Evolutionary conservation across 2,113 vertebrate species (phyloP), one percentile per base, ranked within the genome.

Genomic region (Macquaria australasica): DNA sequence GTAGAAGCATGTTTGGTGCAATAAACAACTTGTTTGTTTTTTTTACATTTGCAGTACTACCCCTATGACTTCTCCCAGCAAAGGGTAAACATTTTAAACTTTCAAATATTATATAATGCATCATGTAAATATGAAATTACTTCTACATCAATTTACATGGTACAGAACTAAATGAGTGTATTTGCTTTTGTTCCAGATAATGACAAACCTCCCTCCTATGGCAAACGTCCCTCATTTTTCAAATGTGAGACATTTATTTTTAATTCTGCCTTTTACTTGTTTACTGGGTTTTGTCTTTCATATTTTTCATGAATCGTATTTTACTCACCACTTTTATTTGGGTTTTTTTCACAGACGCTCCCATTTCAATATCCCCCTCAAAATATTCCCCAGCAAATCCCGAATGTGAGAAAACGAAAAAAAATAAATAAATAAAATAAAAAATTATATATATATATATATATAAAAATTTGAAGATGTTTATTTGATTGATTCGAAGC

Each of bases 41-140:
- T 34, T 8, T 73, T 86, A 20, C 55, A 55, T 81, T 88, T 90
- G 25, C 85, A 96, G 95, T 95, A 94, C 91, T 95, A 95, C 89
- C 95, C 95, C 15, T 95, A 89, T 75, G 94, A 96, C 87, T 93
- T 95, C 50, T 18, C 67, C 51, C 89, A 93, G 76, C 92, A 92
- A 31, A 92, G 84, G 94, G 95, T 96, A 92, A 93, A 43, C 2
- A 48, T 60, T 77, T 66, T 20, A 25, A 34, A 58, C 23, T 48
- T 37, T 62, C 1, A 67, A 1, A 58, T 51, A 21, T 25, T 25
- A 34, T 20, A 39, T 3, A 14, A 66, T 45, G 23, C 10, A 41
- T 15, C 8, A 68, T 31, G 3, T n/a, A 15, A 21, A 45, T 8
- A n/a, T 75, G 0, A 31, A 51, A 58, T 72, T 2, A 34, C 12